Evolutionary conservation across 2,797 vertebrate genomes (phyloP), one percentile per base, ranked within the genome.

Genomic region (Spondyliosoma cantharus): DNA sequence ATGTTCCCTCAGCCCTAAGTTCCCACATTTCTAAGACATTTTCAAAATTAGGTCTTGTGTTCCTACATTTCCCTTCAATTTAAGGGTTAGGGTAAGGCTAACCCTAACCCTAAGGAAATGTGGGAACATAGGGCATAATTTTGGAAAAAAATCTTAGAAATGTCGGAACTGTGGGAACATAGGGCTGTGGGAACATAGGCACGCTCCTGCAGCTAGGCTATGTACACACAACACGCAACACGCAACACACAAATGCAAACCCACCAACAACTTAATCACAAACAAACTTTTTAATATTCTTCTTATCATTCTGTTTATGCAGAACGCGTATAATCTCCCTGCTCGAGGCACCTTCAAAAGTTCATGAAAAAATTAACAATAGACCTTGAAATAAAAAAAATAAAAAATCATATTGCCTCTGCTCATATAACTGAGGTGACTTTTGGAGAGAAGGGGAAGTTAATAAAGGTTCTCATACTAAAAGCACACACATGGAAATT

Each of bases 391-490:
- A 17, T 59, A 80, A 49, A 45, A 52, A 7, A 16, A 82, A 45
- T 27, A 57, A 7, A 16, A 29, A 58, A 20, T 54, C 11, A 77
- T 70, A 71, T 69, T 81, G 42, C 56, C 56, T 66, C 3, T 22
- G 49, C 60, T 79, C 25, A 50, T 7, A 71, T 27, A 14, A 57
- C 24, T 58, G 25, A 65, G 49, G 20, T 49, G 54, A 81, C 63
- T 83, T 83, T 68, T 57, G 20, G 19, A 66, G 19, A 66, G 64
- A 56, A 24, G 29, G 20, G 50, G 49, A 25, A 85, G 78, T 57
- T 72, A 78, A 82, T 83, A 87, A 82, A 82, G 48, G 64, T 71
- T 49, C 60, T 56, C 59, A 71, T 42, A 68, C 72, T 32, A 61
- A 27, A 45, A 76, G 57, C 50, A 70, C 49, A 45, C 73, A 56